Conservation (phyloP, 1,140 invertebrate species). For the Drosophila grimshawi region DNA sequence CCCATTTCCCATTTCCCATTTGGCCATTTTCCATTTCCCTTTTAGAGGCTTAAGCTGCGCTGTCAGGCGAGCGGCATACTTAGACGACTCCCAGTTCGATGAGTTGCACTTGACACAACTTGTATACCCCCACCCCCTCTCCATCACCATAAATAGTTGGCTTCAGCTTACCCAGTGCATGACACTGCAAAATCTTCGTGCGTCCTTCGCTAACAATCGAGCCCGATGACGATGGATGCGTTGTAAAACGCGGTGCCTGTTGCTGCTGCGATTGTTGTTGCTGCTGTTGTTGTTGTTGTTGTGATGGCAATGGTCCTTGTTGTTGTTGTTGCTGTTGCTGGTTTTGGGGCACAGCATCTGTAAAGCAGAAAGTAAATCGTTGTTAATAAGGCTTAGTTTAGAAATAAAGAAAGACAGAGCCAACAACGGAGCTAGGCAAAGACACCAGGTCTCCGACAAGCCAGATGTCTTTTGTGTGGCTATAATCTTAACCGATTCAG, state of each 20-base stretch:
- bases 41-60: constrained; percentile 50
- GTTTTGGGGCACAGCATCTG: constrained; percentile 50
- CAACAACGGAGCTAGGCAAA: too few relatives aligned
- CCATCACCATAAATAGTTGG: constrained; percentile 5
- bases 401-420: constrained; percentile 15
- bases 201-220: constrained; percentile 93
- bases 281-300: constrained; percentile 48
- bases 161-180: constrained; percentile 90
- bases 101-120: not conserved
- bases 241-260: constrained; percentile 91
- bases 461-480: too few relatives aligned
- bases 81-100: constrained; percentile 20
- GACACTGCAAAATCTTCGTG: constrained; percentile 95
- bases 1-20: too few relatives aligned
- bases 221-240: constrained; percentile 91
- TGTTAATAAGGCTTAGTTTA: constrained; percentile 25
- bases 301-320: constrained; percentile 16
- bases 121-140: not conserved
- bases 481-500: too few relatives aligned
- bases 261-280: constrained; percentile 44
- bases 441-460: too few relatives aligned
- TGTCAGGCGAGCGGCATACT: constrained; percentile 70
- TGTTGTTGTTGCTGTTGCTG: constrained; percentile 11
- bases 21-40: not conserved
- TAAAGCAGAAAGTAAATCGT: constrained; percentile 36